Base-by-base conservation (phyloP, 2,888 invertebrate genomes). In the Noctua fimbriata region DNA sequence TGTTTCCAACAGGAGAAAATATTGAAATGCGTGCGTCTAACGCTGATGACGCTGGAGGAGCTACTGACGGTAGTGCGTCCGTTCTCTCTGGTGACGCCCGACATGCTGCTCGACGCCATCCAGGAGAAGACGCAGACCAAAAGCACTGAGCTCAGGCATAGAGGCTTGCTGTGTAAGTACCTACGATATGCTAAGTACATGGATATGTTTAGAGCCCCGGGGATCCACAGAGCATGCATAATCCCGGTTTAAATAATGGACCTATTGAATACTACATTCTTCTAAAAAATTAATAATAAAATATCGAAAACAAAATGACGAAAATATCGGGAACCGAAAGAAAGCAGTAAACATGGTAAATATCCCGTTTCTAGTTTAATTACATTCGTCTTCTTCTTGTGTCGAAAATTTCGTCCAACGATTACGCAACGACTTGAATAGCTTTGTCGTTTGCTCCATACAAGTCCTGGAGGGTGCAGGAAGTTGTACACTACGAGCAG, bases 101-200 rank as follows among this genome's bases (percentile, higher is more conserved):
- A 99, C 94, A 98, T 98, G 92, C 97, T 99, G 89, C 97, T 99
- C 32, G 99, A 99, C 96, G 99, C 99, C 72, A 99, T 99, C 84
- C 98, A 98, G 89, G 98, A 98, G 91, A 98, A 98, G 92, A 98
- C 98, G 47, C 98, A 98, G 92, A 98, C 98, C 79, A 97, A 98
- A 83, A 98, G 98, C 94, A 98, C 98, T 75, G 98, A 98, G 84
- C 97, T 99, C 78, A 98, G 98, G 73, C 99, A 99, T 94, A 97
- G 99, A 66, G 99, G 99, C 65, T 97, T 98, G 83, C 94, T 99
- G 78, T 94, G 98, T 98, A 93, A 96, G 97, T 96, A 44, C n/a
- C n/a, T n/a, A n/a, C 3, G 28, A 6, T 60, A 12, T 28, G 28
- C 28, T 12, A 12, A 58, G 55, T 24, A 55, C 52, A n/a, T 1